These are phyloP conservation scores for Callosobruchus maculatus DNA, from an alignment of 2,888 invertebrate species.

Conservation along the genomic window DNA sequence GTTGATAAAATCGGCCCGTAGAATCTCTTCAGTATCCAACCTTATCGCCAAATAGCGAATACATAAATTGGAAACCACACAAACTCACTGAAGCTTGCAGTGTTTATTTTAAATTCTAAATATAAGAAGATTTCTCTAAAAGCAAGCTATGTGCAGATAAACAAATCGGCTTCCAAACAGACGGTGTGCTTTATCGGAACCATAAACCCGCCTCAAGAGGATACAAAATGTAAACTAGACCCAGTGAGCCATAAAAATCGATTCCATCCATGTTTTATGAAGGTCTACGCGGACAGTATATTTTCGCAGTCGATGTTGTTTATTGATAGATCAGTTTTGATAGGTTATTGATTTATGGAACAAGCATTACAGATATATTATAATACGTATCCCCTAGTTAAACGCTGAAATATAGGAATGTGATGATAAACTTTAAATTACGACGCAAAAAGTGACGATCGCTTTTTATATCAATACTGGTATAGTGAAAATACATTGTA, in stretches of 20 bases:
- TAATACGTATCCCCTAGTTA: too few species aligned
- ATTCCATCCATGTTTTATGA: neutral
- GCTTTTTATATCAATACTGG: too few species aligned
- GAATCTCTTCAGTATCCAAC: too few species aligned
- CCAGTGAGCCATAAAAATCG: neutral
- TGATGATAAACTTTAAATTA: too few species aligned
- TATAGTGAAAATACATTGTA: too few species aligned
- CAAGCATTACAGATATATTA: too few species aligned
- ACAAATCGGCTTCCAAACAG: neutral
- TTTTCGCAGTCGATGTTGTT: neutral
- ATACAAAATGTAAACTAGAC: neutral
- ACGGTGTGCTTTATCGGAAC: neutral
- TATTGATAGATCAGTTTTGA: neutral
- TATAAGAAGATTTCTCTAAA: neutral
- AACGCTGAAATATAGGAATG: too few species aligned
- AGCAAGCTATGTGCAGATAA: neutral
- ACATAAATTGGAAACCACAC: too few species aligned
- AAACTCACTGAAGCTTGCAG: neutral
- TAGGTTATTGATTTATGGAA: neutral
- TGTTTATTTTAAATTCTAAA: neutral
- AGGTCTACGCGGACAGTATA: neutral
- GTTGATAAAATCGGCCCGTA: too few species aligned
- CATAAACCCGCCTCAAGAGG: neutral
- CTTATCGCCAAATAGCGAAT: too few species aligned
- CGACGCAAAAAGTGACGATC: too few species aligned